These are phyloP conservation scores for Herpailurus yagouaroundi DNA, from an alignment of 2,113 vertebrate species.

Conservation along the genomic window DNA sequence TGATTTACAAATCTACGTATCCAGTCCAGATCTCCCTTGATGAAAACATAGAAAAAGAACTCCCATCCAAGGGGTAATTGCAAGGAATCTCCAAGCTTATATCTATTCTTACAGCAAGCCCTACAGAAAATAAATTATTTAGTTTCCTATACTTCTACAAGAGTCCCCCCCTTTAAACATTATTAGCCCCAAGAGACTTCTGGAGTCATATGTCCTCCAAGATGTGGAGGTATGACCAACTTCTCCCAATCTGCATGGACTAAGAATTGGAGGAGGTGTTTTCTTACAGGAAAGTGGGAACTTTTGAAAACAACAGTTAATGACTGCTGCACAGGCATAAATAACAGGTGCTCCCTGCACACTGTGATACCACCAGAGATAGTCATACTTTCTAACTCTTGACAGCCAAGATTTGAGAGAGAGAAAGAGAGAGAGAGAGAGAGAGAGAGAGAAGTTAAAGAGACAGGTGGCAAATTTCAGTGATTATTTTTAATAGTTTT, in stretches of 20 bases:
- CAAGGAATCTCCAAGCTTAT: background rate
- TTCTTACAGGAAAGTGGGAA: background rate
- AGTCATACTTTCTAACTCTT: background rate
- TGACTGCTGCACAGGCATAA: background rate
- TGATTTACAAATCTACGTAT: background rate
- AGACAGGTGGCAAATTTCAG: background rate
- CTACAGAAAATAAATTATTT: background rate
- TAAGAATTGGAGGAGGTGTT: background rate
- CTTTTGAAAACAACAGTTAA: background rate
- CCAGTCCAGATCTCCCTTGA: background rate
- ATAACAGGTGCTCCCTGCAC: background rate
- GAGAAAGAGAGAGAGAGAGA: background rate
- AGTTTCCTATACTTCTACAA: background rate
- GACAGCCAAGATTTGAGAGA: background rate
- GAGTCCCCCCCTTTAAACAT: background rate
- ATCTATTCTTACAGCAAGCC: background rate
- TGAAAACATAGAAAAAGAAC: background rate
- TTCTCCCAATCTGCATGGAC: background rate
- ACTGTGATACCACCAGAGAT: background rate
- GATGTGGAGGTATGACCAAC: background rate
- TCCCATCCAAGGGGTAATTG: background rate
- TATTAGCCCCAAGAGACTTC: background rate
- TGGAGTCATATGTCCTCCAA: background rate
- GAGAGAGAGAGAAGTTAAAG: background rate
- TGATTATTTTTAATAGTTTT: background rate